Conservation (phyloP, 1,140 invertebrate genomes). For the Maconellicoccus hirsutus region DNA sequence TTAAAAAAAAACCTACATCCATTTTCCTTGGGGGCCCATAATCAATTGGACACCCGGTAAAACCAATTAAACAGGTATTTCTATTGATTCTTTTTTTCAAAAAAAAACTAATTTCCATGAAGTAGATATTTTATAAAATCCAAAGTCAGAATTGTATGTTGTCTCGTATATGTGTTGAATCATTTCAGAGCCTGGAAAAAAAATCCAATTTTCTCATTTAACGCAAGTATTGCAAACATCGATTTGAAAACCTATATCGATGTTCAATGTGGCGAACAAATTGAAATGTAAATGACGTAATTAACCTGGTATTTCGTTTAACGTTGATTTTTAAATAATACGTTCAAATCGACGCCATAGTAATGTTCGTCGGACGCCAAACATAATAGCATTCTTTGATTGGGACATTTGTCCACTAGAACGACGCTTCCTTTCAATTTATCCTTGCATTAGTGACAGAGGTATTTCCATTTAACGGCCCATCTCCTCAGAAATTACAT, state of each 20-base stretch:
- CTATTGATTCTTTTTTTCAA: too few relatives aligned
- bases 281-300: constrained; percentile 3
- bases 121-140: too few relatives aligned
- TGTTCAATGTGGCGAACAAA: background rate
- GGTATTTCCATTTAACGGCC: too few relatives aligned
- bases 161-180: too few relatives aligned
- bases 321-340: background rate
- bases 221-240: background rate
- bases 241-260: background rate
- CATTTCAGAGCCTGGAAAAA: too few relatives aligned
- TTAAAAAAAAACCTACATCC: too few relatives aligned
- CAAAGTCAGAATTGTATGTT: too few relatives aligned
- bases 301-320: constrained; percentile 5
- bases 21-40: too few relatives aligned
- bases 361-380: constrained; percentile 7
- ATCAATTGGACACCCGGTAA: too few relatives aligned
- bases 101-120: too few relatives aligned
- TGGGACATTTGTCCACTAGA: background rate
- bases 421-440: constrained; percentile 8
- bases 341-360: constrained; percentile 1
- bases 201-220: background rate
- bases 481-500: too few relatives aligned
- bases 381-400: background rate
- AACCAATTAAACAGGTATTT: too few relatives aligned
- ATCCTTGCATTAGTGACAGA: background rate